Evolutionary conservation across 2,113 vertebrate species (phyloP).

Genomic region (Sapajus apella): DNA sequence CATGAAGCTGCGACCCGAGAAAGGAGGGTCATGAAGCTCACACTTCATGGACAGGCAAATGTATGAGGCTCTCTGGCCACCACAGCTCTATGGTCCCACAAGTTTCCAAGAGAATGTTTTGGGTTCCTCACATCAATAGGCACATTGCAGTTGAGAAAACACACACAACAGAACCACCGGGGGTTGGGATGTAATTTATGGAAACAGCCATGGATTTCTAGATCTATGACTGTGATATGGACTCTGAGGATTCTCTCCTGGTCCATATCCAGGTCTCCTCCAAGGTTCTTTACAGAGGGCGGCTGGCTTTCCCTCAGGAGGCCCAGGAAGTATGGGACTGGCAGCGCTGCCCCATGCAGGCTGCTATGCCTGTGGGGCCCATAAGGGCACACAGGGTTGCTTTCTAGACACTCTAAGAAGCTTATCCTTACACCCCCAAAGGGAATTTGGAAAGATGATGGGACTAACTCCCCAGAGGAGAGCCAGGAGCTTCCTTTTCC

Average conservation of each 20-base stretch:
- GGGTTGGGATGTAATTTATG: background rate
- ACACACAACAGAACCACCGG: fast-evolving
- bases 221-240: fast-evolving
- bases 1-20: fast-evolving
- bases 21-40: background rate
- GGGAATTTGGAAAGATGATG: background rate
- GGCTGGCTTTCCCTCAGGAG: background rate
- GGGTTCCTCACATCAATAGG: background rate
- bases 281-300: background rate
- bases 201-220: background rate
- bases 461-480: background rate
- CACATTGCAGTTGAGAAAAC: background rate
- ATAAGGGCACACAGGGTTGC: background rate
- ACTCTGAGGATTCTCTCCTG: fast-evolving
- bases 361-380: too few relatives aligned
- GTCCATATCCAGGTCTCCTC: background rate
- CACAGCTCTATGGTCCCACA: background rate
- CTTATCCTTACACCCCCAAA: background rate
- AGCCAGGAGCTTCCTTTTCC: background rate
- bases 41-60: background rate
- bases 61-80: background rate
- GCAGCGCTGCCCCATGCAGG: background rate
- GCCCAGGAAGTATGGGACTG: background rate
- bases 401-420: background rate
- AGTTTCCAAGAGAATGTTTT: background rate